Evolutionary conservation across 2,888 invertebrate species (phyloP).

Genomic region (Rhaphigaster nebulosa): DNA sequence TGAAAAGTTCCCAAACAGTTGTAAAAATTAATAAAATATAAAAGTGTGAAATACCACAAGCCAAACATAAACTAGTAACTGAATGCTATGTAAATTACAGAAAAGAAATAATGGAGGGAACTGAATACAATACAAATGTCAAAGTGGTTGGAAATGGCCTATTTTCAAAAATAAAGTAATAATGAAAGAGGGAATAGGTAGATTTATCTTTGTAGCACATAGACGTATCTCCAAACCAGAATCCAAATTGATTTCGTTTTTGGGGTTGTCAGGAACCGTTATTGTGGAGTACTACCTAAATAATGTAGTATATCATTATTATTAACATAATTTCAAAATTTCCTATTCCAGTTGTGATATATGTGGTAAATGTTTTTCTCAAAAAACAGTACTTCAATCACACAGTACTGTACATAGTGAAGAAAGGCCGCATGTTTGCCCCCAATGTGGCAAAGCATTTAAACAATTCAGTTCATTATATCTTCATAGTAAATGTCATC

Average conservation of each 20-base stretch:
- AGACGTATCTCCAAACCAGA: no score
- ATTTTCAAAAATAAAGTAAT: background rate
- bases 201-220: background rate
- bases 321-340: background rate
- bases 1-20: no score
- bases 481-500: constrained; percentile 67
- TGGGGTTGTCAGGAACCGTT: no score
- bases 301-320: background rate
- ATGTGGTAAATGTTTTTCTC: constrained; percentile 67
- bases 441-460: constrained; percentile 67
- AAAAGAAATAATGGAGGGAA: no score
- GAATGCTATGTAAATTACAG: no score
- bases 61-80: no score
- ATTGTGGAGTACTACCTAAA: background rate
- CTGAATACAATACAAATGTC: no score
- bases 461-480: constrained; percentile 67
- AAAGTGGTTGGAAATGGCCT: no score
- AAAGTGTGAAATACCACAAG: no score
- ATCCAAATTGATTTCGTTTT: no score
- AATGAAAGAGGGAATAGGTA: background rate
- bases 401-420: constrained; percentile 67
- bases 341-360: constrained; percentile 66
- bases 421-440: constrained; percentile 66
- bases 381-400: constrained; percentile 66
- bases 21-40: no score